Base-by-base conservation (phyloP, 1,140 invertebrate species). In the Maconellicoccus hirsutus region DNA sequence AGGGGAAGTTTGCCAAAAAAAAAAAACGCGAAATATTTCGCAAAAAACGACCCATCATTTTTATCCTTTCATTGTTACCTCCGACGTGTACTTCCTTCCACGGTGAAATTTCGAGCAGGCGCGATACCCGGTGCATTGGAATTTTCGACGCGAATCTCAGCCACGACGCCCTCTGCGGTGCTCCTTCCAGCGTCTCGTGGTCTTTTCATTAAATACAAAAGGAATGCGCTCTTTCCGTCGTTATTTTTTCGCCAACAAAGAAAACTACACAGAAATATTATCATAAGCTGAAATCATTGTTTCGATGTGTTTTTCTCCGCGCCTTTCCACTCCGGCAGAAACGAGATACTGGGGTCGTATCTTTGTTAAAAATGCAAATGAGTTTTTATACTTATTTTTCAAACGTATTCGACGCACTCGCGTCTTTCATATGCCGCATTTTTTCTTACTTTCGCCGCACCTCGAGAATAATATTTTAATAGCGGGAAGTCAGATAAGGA, bases 21-120 rank as follows among this genome's bases (percentile, higher is more conserved):
- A 33, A 33, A 33, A 12, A 33, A 12, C n/a, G n/a, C n/a, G 12
- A 33, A 33, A 33, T 3, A 12, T 33, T 12, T 33, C 29, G 12
- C 12, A 33, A 52, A 16, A 52, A 52, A 52, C n/a, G 42, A 52
- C 2, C 2, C 16, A 52, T 52, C 42, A 52, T 16, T 52, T 52
- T 52, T 52, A 52, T 52, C 42, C 42, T 52, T 52, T 52, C 42
- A 52, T 52, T 52, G 42, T 52, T 52, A 52, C 42, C 16, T 52
- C 6, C n/a, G 42, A 52, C 42, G n/a, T 52, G n/a, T 52, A 8
- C 6, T 52, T 16, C 6, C 42, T 52, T 52, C 16, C 42, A 52
- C 16, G 12, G 16, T 52, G 42, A 52, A 52, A 16, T 52, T 52
- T 52, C n/a, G 16, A 52, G 42, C n/a, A 52, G 3, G 42, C 42